A percentile compares a stretch with the other conserved stretches of the same genome.
Evolutionary conservation across 2,888 invertebrate species (phyloP).

Genomic region (Neoaliturus tenellus): DNA sequence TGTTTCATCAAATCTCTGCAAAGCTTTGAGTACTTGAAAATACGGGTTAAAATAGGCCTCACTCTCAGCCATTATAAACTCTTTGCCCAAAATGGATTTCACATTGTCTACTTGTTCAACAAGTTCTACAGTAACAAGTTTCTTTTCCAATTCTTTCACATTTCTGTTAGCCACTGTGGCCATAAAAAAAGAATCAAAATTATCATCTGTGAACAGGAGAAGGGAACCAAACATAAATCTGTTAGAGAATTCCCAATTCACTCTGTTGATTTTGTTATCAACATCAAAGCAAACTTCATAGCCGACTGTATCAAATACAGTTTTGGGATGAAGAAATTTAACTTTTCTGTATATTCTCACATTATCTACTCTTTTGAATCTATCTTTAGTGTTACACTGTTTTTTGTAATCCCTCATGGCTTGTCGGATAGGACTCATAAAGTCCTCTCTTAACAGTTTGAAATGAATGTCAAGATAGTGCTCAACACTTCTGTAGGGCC

Average conservation of each 20-base stretch:
- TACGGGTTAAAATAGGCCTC: constrained; percentile 90
- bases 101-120: constrained; percentile 71
- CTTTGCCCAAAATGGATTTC: constrained; percentile 70
- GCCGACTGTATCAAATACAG: constrained; percentile 43
- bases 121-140: constrained; percentile 61
- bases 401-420: constrained; percentile 72
- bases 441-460: constrained; percentile 87
- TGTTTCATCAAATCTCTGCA: constrained; percentile 76
- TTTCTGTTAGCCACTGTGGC: constrained; percentile 79
- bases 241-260: constrained; percentile 75
- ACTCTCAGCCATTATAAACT: constrained; percentile 83
- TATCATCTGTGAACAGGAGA: constrained; percentile 82
- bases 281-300: constrained; percentile 58
- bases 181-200: constrained; percentile 82
- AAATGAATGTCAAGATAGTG: constrained; percentile 90
- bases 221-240: constrained; percentile 84
- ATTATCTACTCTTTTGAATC: constrained; percentile 72
- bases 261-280: constrained; percentile 69
- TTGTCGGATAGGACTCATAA: constrained; percentile 82
- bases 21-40: constrained; percentile 81
- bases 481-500: constrained; percentile 79
- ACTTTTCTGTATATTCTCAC: constrained; percentile 75
- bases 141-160: constrained; percentile 70
- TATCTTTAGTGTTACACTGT: constrained; percentile 46
- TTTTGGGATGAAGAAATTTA: constrained; percentile 68